Evolutionary conservation across 2,113 vertebrate species (phyloP).

Genomic region (Tetrao urogallus): DNA sequence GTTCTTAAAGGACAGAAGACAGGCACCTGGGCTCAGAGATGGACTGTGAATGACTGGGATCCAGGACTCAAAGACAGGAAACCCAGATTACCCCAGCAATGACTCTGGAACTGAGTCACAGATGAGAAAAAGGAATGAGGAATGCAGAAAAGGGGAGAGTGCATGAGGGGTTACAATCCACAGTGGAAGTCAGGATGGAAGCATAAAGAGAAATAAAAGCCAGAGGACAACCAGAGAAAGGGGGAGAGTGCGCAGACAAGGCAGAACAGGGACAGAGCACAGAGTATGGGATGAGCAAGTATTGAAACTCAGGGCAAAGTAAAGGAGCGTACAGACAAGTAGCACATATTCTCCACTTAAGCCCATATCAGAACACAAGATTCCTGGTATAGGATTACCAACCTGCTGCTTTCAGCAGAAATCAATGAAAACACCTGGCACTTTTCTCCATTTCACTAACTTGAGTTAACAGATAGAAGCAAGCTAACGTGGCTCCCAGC

Average conservation of each 20-base stretch:
- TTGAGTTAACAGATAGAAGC: not conserved
- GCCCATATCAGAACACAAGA: not conserved
- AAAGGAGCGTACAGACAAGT: not conserved
- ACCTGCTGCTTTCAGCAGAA: not conserved
- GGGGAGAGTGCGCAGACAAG: not conserved
- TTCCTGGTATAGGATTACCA: not conserved
- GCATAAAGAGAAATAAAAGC: not conserved
- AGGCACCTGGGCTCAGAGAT: no score
- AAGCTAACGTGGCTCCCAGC: not conserved
- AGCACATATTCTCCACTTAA: not conserved
- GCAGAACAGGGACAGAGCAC: fast-evolving
- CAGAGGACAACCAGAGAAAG: not conserved
- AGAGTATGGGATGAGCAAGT: not conserved
- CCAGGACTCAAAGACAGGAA: not conserved
- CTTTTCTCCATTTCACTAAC: not conserved
- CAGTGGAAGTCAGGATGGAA: not conserved
- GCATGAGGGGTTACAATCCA: fast-evolving
- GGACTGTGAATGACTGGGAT: not conserved
- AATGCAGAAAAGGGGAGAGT: not conserved
- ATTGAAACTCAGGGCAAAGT: not conserved
- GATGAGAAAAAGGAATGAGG: not conserved
- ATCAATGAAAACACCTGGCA: not conserved
- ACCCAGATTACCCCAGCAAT: not conserved
- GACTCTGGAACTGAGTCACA: not conserved
- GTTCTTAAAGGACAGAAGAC: not conserved